A percentile compares a stretch with the other conserved stretches of the same genome.
Evolutionary conservation across 2,888 invertebrate genomes (phyloP).

Genomic region (Margaritifera margaritifera): DNA sequence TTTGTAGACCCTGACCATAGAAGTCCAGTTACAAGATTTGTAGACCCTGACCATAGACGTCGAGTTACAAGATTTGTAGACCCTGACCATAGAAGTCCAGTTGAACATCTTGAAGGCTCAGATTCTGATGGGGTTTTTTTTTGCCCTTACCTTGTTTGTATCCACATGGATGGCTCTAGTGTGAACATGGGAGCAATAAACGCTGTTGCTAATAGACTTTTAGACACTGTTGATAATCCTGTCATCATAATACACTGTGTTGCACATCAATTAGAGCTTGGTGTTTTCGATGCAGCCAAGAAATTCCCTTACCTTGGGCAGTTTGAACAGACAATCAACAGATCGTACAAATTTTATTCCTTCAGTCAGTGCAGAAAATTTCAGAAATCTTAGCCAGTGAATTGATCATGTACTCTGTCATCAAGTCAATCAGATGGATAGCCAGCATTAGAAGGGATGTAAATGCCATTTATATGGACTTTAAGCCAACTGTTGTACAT

Average conservation of each 20-base stretch:
- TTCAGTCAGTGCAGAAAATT: constrained; percentile 15
- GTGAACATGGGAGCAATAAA: constrained; percentile 26
- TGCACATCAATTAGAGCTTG: constrained; percentile 21
- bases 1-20: no score
- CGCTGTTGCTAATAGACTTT: constrained; percentile 19
- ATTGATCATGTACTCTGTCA: constrained; percentile 15
- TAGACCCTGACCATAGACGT: no score
- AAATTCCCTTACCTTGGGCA: constrained; percentile 14
- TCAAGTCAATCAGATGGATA: constrained; percentile 21
- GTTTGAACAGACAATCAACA: no score
- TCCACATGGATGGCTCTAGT: constrained; percentile 26
- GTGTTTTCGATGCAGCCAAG: constrained; percentile 22
- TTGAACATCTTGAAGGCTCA: no score
- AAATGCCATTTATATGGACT: no score
- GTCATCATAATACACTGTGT: constrained; percentile 27
- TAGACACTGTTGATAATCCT: no score
- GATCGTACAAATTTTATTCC: constrained; percentile 23
- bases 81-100: no score
- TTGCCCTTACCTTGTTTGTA: constrained; percentile 18
- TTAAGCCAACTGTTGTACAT: no score
- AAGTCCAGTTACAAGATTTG: no score
- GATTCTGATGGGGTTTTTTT: no score
- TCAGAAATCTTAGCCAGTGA: constrained; percentile 11
- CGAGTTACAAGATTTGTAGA: no score
- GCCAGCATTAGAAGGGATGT: constrained; percentile 15